Evolutionary conservation across 2,113 vertebrate genomes (phyloP), one percentile per base, ranked within the genome.

Genomic region (Thymallus thymallus): DNA sequence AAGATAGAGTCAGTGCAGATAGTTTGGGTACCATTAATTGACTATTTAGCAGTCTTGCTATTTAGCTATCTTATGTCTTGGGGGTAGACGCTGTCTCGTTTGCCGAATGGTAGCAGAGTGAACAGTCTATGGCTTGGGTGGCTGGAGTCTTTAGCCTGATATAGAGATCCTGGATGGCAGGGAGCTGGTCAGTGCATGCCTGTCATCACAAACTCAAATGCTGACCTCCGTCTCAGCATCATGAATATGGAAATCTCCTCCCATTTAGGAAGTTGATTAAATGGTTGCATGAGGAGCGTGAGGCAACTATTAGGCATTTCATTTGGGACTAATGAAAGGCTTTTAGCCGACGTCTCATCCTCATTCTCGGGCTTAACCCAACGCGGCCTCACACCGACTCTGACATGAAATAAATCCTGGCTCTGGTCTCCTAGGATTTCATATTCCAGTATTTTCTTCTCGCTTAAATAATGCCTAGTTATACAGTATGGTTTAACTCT

Each of bases 271-370:
- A 65, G 72, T 73, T 41, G 0, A 74, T 30, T 77, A 74, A 83
- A 55, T 63, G 51, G 46, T 69, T 0, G 0, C 63, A 60, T 76
- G 72, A 82, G 68, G 64, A 82, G 81, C 64, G 69, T 68, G 83
- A 24, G 35, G n/a, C 32, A 35, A 76, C 79, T 76, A 75, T 83
- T 66, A 78, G 78, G 69, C 76, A 5, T 69, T 79, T 68, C 32
- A 45, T 78, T 75, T 22, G 75, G 58, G 68, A 67, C 76, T 85
- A 85, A 87, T 88, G 75, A 83, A 76, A 76, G 22, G 69, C 68
- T 65, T 79, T 85, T 75, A 77, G 55, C 16, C 9, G 35, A 41
- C 35, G 9, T 12, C 72, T 71, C 74, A 65, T 83, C 77, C 78
- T 30, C 60, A 30, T 62, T 3, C 46, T 63, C 61, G 45, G 58